A percentile compares a stretch with the other conserved stretches of the same genome.
phyloP scores from a whole-genome alignment of 2,888 invertebrate genomes.

The Onthophagus sagittarius region DNA sequence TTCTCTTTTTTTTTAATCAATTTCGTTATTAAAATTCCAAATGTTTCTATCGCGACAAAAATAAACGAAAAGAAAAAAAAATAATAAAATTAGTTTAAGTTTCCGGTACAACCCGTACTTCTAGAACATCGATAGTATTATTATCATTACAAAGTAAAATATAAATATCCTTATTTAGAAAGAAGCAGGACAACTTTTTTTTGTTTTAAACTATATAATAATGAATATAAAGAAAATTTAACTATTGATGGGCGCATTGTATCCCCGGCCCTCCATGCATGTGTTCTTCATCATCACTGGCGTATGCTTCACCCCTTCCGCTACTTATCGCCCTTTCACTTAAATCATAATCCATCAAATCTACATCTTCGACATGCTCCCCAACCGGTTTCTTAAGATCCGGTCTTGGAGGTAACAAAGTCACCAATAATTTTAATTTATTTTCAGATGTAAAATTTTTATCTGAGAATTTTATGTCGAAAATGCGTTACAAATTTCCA shows the following conservation, averaged over 20 bases:
- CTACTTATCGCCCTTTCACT: constrained; percentile 52
- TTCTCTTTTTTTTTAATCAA: no score
- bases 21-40: no score
- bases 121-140: constrained; percentile 20
- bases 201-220: no score
- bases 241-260: constrained; percentile 80
- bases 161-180: constrained; percentile 47
- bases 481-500: constrained; percentile 83
- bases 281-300: constrained; percentile 61
- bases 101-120: constrained; percentile 7
- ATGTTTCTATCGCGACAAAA: neutral
- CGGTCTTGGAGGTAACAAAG: constrained; percentile 69
- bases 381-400: constrained; percentile 68
- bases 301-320: constrained; percentile 65
- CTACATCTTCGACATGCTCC: constrained; percentile 83
- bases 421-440: constrained; percentile 66
- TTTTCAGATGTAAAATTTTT: constrained; percentile 71
- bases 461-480: constrained; percentile 81
- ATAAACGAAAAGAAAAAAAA: neutral
- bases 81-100: neutral
- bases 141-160: constrained; percentile 19
- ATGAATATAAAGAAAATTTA: constrained; percentile 26
- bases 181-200: constrained; percentile 42
- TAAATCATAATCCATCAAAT: constrained; percentile 71
- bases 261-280: constrained; percentile 60